Base-by-base conservation (phyloP, 2,113 vertebrate genomes). In the Acanthochromis polyacanthus region DNA sequence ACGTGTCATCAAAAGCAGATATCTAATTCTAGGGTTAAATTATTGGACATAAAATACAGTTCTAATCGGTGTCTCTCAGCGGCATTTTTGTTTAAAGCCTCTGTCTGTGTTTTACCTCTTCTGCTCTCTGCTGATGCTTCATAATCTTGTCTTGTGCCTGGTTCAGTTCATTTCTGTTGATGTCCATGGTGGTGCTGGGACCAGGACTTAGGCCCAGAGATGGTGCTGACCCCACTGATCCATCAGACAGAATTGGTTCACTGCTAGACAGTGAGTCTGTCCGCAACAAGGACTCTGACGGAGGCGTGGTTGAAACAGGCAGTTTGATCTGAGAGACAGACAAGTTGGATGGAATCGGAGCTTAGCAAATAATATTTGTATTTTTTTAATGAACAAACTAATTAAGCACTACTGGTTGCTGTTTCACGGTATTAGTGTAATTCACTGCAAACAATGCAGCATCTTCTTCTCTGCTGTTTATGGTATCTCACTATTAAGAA, bases 141-240 rank as follows among this genome's bases (percentile, higher is more conserved):
- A 96, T 95, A 2, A 96, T 95, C 70, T 95, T 94, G 69, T 96
- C 95, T 50, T 95, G 95, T 1, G 91, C 93, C 63, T 94, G 94
- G 77, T 71, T 84, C 10, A 78, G 40, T 28, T 96, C 95, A 59
- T 64, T 95, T 79, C 95, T 94, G 82, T 91, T 94, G 3, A 94
- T 90, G 53, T 96, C 96, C 87, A 95, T 78, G 19, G 82, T 22
- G 16, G 71, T 56, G 36, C 85, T 91, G 40, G 92, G 84, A 66
- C 93, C 93, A 60, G 95, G 93, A 69, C 94, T 94, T 67, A 94
- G 82, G 56, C 94, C 95, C 67, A 95, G 82, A 46, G 93, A 94
- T 10, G 94, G 92, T 3, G 94, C 94, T 0, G 94, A 94, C 10
- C 91, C 92, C 25, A 93, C 75, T 0, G 91, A 95, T 57, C 92